Conservation (phyloP, 2,797 vertebrate genomes). For the Borostomias antarcticus region DNA sequence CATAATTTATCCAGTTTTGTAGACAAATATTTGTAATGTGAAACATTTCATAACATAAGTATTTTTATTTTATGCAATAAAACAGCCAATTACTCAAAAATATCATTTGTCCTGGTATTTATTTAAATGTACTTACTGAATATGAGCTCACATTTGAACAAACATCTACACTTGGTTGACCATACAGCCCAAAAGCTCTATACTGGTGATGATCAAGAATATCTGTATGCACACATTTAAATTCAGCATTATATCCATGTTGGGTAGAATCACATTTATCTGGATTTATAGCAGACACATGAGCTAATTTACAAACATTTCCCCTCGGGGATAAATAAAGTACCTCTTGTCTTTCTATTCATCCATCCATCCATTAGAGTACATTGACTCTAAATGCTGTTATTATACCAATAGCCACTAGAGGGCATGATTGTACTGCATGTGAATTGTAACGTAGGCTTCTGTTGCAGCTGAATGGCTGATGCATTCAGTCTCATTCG, state of each 20-base stretch:
- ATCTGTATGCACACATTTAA: background rate
- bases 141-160: background rate
- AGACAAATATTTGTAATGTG: conserved; percentile 63
- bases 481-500: background rate
- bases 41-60: conserved; percentile 38
- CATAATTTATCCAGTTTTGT: conserved; percentile 71
- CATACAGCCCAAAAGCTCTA: too few relatives aligned
- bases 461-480: background rate
- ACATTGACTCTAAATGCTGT: background rate
- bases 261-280: too few relatives aligned
- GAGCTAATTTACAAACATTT: too few relatives aligned
- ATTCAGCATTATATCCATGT: too few relatives aligned
- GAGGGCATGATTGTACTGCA: background rate
- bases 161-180: too few relatives aligned
- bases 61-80: conserved; percentile 69
- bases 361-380: too few relatives aligned
- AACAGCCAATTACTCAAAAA: conserved; percentile 40
- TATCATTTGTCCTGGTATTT: conserved; percentile 8
- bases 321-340: too few relatives aligned
- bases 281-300: too few relatives aligned
- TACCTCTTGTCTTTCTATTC: too few relatives aligned
- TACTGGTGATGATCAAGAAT: background rate
- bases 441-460: background rate
- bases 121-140: background rate
- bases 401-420: background rate